Percentiles rank a stretch among this genome's conserved stretches.
phyloP scores from a whole-genome alignment of 2,888 invertebrate species.

The Ochropacha duplaris region DNA sequence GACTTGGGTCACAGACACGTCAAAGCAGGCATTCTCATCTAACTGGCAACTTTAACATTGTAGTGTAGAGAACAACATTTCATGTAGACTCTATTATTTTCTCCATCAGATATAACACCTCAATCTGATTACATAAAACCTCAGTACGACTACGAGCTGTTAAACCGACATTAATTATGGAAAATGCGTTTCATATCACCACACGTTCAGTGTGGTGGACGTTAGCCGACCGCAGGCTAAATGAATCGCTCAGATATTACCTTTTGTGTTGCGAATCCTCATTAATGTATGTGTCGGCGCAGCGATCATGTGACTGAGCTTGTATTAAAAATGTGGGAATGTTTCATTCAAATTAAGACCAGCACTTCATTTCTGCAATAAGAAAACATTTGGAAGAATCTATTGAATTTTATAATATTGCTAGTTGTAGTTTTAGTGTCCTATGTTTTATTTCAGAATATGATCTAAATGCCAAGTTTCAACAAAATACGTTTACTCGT shows the following conservation, averaged over 20 bases:
- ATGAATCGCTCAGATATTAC: constrained; percentile 48
- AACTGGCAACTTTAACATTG: background rate
- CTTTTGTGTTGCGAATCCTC: constrained; percentile 44
- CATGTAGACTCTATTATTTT: background rate
- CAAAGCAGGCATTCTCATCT: background rate
- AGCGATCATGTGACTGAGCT: constrained; percentile 40
- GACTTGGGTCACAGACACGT: background rate
- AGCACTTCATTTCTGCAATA: too few species aligned
- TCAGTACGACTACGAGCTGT: constrained; percentile 20
- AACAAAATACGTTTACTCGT: too few species aligned
- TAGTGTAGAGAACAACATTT: background rate
- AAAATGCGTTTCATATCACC: constrained; percentile 34
- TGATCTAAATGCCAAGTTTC: too few species aligned
- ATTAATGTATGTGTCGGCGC: constrained; percentile 48
- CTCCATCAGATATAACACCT: constrained; percentile 5
- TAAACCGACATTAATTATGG: constrained; percentile 54
- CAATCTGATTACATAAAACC: constrained; percentile 17
- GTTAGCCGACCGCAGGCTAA: constrained; percentile 55
- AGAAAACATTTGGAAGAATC: too few species aligned
- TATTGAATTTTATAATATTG: too few species aligned
- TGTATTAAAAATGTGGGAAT: constrained; percentile 34
- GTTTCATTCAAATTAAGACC: background rate
- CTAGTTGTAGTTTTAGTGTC: too few species aligned
- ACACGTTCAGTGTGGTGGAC: constrained; percentile 16
- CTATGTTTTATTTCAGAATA: too few species aligned